These are phyloP conservation scores for Antechinus stuartii DNA, from an alignment of 2,113 vertebrate species.

Conservation along the genomic window DNA sequence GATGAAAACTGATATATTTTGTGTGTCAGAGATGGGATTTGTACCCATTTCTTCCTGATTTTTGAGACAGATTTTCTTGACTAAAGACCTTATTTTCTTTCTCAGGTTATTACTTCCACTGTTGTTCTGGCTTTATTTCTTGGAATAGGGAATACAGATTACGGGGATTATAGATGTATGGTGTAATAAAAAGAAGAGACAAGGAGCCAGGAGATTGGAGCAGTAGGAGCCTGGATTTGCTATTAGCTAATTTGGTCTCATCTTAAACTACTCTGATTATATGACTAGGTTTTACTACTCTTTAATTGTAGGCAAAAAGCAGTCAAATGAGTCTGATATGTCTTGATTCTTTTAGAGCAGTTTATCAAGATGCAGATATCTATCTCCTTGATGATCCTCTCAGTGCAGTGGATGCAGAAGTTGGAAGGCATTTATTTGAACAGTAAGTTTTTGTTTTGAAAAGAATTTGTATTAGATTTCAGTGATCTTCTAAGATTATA, in stretches of 20 bases:
- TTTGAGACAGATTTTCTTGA: background rate
- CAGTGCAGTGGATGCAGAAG: conserved; percentile 96
- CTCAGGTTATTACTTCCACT: background rate
- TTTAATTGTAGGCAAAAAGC: background rate
- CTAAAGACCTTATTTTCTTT: background rate
- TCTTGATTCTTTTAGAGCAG: conserved; percentile 86
- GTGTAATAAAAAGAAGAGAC: background rate
- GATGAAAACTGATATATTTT: background rate
- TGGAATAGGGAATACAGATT: background rate
- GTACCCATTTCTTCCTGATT: background rate
- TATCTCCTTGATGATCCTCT: conserved; percentile 96
- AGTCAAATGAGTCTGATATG: accelerated
- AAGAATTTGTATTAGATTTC: background rate
- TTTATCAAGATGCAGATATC: conserved; percentile 97
- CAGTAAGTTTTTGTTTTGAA: conserved; percentile 86
- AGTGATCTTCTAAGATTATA: background rate
- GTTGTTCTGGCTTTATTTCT: background rate
- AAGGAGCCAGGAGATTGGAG: background rate
- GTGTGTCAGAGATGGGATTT: background rate
- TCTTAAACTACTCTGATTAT: background rate
- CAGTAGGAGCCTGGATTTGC: background rate
- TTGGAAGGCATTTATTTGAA: conserved; percentile 94
- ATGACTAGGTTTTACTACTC: background rate
- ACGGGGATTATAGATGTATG: background rate
- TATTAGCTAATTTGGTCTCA: background rate